Base-by-base conservation (phyloP, 2,888 invertebrate genomes). In the Syritta pipiens region DNA sequence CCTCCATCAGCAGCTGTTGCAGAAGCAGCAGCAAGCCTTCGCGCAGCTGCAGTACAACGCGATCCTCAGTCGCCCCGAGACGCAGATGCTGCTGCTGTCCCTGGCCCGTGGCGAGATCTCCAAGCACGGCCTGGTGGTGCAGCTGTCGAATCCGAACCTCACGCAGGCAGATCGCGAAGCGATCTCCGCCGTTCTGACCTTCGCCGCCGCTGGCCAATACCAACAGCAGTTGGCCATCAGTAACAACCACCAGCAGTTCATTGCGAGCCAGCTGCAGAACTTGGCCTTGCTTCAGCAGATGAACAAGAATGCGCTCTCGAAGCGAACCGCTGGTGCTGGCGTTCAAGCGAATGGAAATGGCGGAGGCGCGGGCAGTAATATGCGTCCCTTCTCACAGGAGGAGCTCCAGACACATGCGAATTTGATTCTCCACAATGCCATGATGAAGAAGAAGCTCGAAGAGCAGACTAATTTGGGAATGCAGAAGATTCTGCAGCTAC, bases 81-180 rank as follows among this genome's bases (percentile, higher is more conserved):
- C 87, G 0, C 88, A 87, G 44, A 75, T 86, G 67, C 68, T 87
- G 10, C 68, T 87, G 4, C 55, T 87, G 6, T 86, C 88, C 0
- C 60, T 87, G 46, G 87, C 86, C 14, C 88, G 88, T 83, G 87
- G 87, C 17, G 87, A 87, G 62, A 87, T 87, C 5, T 88, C 87
- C 0, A 87, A 87, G 68, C 88, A 88, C 51, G 87, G 88, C 0
- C 69, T 87, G 1, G 62, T 88, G 6, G 84, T 87, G 12, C 87
- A 88, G 57, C 65, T 87, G 63, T 84, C 88, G 9, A 87, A 87
- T 84, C 87, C 88, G 2, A 85, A 86, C 6, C 71, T 87, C 2
- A 82, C 84, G 3, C 86, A 82, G 62, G 82, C 84, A 68, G 87
- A 87, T 82, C 87, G 87, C 0, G 87, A 87, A 57, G 87, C 88